Evolutionary conservation across 2,797 vertebrate genomes (phyloP).

Genomic region (Labeo calbasu): DNA sequence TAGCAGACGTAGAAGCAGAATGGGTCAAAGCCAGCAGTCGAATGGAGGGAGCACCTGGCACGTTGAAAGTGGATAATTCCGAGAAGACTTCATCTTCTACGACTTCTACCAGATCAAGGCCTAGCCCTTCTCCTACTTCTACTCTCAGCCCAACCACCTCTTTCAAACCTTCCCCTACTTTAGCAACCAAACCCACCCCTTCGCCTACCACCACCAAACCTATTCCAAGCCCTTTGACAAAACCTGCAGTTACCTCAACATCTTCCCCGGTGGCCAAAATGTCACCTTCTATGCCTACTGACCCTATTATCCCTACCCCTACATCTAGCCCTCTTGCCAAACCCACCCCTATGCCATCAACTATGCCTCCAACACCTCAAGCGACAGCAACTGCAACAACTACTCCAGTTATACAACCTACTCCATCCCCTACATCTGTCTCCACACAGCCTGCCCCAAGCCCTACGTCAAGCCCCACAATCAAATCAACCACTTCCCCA

Average conservation of each 20-base stretch:
- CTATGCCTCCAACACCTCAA: constrained; percentile 44
- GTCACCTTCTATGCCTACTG: constrained; percentile 1
- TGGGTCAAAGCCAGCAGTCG: constrained; percentile 79
- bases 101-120: constrained; percentile 63
- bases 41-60: constrained; percentile 63
- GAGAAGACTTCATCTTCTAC: constrained; percentile 58
- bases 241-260: constrained; percentile 53
- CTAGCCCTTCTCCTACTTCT: constrained; percentile 58
- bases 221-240: constrained; percentile 36
- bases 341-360: constrained; percentile 48
- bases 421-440: constrained; percentile 50
- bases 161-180: constrained; percentile 58
- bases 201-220: constrained; percentile 39
- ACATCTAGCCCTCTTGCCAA: constrained; percentile 37
- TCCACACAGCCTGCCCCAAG: constrained; percentile 57
- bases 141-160: constrained; percentile 48
- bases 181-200: constrained; percentile 37
- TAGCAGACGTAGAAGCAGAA: constrained; percentile 92
- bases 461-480: constrained; percentile 53
- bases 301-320: neutral
- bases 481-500: neutral
- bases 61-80: constrained; percentile 23
- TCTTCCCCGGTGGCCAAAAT: constrained; percentile 56
- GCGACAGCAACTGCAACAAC: constrained; percentile 48
- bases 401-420: constrained; percentile 34